These are phyloP conservation scores for Trisateles emortualis DNA, from an alignment of 2,888 invertebrate genomes.

Conservation along the genomic window DNA sequence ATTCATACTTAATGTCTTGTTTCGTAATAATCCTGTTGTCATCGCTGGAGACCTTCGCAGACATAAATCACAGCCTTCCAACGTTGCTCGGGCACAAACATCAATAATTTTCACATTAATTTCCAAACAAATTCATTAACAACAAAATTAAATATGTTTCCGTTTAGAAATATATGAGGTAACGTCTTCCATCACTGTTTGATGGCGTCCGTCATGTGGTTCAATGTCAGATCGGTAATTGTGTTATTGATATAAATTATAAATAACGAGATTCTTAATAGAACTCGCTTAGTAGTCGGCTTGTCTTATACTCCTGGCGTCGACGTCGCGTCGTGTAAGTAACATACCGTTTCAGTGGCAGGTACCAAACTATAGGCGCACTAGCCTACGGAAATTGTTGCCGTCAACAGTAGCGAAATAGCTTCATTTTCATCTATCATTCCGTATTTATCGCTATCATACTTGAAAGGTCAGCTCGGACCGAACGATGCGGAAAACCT, in stretches of 20 bases:
- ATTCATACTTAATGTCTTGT: background rate
- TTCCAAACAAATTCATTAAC: slow-evolving; percentile 31
- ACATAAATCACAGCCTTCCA: slow-evolving; percentile 25
- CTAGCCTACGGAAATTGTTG: too few species aligned
- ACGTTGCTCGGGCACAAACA: background rate
- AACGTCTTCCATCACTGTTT: slow-evolving; percentile 7
- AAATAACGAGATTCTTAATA: background rate
- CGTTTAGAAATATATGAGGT: background rate
- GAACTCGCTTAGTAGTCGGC: background rate
- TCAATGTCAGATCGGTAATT: slow-evolving; percentile 4
- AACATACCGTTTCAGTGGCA: too few species aligned
- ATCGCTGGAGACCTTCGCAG: slow-evolving; percentile 2
- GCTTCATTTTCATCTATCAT: too few species aligned
- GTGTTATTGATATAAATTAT: slow-evolving; percentile 3
- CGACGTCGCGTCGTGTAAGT: too few species aligned
- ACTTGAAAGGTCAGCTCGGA: too few species aligned
- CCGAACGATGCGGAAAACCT: too few species aligned
- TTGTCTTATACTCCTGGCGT: too few species aligned
- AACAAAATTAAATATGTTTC: slow-evolving; percentile 28
- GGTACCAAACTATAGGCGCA: too few species aligned
- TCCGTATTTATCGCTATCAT: too few species aligned
- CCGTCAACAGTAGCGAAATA: too few species aligned
- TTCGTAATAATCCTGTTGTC: background rate
- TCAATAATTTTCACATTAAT: slow-evolving; percentile 37
- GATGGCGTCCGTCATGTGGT: background rate